Conservation (phyloP, 2,113 vertebrate genomes). For the Pleuronectes platessa region DNA sequence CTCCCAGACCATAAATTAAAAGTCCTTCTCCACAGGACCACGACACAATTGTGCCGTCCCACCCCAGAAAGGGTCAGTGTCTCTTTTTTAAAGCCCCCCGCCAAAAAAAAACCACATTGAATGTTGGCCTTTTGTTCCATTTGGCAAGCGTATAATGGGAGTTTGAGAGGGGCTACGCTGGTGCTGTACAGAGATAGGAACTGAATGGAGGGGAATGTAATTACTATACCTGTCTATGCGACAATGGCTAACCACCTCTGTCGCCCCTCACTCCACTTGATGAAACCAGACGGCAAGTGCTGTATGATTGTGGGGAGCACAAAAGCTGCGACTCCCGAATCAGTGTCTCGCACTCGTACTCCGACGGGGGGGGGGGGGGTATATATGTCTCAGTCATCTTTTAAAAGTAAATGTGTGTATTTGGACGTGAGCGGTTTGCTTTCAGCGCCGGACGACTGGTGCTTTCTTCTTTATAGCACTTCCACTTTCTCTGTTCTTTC, state of each 20-base stretch:
- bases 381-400: slow-evolving; percentile 14
- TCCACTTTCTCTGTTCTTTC: neutral
- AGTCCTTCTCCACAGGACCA: slow-evolving; percentile 40
- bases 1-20: slow-evolving; percentile 59
- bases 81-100: slow-evolving; percentile 40
- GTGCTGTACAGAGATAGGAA: slow-evolving; percentile 66
- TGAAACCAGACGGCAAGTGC: slow-evolving; percentile 60
- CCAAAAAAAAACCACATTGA: slow-evolving; percentile 41
- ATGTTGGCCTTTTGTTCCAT: slow-evolving; percentile 68
- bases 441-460: neutral
- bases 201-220: slow-evolving; percentile 73
- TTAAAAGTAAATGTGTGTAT: slow-evolving; percentile 32
- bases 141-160: slow-evolving; percentile 69
- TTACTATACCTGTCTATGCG: slow-evolving; percentile 73
- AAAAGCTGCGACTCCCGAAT: slow-evolving; percentile 64
- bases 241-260: slow-evolving; percentile 74
- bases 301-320: slow-evolving; percentile 61
- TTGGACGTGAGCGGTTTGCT: neutral
- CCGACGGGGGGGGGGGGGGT: neutral
- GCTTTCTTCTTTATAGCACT: slow-evolving; percentile 8
- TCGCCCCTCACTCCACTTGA: slow-evolving; percentile 57
- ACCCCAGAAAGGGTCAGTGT: slow-evolving; percentile 61
- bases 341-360: slow-evolving; percentile 38
- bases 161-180: slow-evolving; percentile 54
- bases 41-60: slow-evolving; percentile 54